Evolutionary conservation across 2,797 vertebrate genomes (phyloP).

Genomic region (Tarsius wallacei): DNA sequence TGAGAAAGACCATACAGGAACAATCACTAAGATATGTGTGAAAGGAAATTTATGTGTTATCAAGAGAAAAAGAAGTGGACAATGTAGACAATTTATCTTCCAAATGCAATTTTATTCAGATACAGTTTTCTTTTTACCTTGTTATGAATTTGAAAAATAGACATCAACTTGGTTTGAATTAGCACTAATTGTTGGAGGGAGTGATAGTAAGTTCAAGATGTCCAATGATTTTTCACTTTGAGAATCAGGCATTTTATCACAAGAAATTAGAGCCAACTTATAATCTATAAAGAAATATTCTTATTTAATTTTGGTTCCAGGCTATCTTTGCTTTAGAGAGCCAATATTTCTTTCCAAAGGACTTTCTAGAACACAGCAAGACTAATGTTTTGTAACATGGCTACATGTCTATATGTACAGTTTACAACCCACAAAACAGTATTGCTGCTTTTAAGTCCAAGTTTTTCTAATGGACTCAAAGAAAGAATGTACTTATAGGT

Average conservation of each 20-base stretch:
- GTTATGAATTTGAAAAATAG: conserved; percentile 74
- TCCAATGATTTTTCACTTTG: not conserved
- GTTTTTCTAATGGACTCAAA: conserved; percentile 29
- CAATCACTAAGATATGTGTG: conserved; percentile 36
- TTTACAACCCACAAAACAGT: not conserved
- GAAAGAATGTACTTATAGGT: conserved; percentile 57
- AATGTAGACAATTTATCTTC: conserved; percentile 54
- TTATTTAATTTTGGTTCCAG: conserved; percentile 81
- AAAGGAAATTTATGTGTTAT: conserved; percentile 70
- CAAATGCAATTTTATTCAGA: conserved; percentile 72
- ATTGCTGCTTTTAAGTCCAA: not conserved
- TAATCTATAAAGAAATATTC: conserved; percentile 68
- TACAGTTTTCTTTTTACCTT: conserved; percentile 30
- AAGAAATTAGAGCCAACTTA: conserved; percentile 62
- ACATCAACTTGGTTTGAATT: conserved; percentile 67
- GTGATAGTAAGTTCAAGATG: conserved; percentile 66
- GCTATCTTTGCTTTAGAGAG: conserved; percentile 49
- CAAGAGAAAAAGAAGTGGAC: conserved; percentile 12
- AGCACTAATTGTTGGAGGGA: not conserved
- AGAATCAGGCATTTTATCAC: conserved; percentile 66
- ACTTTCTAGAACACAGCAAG: conserved; percentile 72
- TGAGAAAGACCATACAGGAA: conserved; percentile 69
- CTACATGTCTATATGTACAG: conserved; percentile 55
- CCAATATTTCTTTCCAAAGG: conserved; percentile 67
- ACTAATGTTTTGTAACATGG: conserved; percentile 73